Evolutionary conservation across 2,888 invertebrate species (phyloP).

Genomic region (Alloplasta piceator): DNA sequence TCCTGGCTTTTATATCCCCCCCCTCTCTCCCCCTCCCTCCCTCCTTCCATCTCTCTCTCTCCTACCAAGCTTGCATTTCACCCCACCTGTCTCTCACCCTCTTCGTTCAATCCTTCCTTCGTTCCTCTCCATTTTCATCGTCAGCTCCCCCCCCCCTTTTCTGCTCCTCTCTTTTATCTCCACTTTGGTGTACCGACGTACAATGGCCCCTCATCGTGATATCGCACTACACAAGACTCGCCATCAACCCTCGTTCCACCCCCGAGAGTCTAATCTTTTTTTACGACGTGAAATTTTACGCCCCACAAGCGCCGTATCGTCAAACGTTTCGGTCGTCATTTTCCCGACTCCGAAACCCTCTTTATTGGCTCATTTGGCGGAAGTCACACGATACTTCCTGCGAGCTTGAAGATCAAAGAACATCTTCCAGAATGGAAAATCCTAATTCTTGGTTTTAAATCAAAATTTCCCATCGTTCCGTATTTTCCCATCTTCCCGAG

Average conservation of each 20-base stretch:
- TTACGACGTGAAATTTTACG: constrained; percentile 77
- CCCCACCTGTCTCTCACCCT: constrained; percentile 46
- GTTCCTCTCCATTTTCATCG: constrained; percentile 60
- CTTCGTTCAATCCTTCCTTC: constrained; percentile 54
- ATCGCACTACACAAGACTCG: constrained; percentile 28
- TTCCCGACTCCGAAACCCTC: constrained; percentile 30
- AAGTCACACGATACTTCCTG: too few species aligned
- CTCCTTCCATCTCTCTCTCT: constrained; percentile 18
- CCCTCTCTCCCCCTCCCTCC: constrained; percentile 57
- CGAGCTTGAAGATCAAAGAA: too few species aligned
- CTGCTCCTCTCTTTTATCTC: constrained; percentile 17
- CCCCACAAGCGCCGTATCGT: constrained; percentile 42
- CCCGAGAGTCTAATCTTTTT: constrained; percentile 75
- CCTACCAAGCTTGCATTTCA: neutral
- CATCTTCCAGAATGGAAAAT: too few species aligned
- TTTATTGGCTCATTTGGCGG: constrained; percentile 18
- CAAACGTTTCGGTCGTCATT: constrained; percentile 38
- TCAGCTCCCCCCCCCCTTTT: constrained; percentile 49
- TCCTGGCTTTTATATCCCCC: constrained; percentile 77
- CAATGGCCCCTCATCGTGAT: constrained; percentile 42
- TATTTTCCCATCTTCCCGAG: too few species aligned
- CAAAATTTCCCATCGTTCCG: too few species aligned
- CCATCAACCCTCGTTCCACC: constrained; percentile 17
- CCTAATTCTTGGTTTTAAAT: too few species aligned
- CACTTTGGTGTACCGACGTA: constrained; percentile 38